Conservation (phyloP, 2,113 vertebrate species). For the Sinocyclocheilus rhinocerous region DNA sequence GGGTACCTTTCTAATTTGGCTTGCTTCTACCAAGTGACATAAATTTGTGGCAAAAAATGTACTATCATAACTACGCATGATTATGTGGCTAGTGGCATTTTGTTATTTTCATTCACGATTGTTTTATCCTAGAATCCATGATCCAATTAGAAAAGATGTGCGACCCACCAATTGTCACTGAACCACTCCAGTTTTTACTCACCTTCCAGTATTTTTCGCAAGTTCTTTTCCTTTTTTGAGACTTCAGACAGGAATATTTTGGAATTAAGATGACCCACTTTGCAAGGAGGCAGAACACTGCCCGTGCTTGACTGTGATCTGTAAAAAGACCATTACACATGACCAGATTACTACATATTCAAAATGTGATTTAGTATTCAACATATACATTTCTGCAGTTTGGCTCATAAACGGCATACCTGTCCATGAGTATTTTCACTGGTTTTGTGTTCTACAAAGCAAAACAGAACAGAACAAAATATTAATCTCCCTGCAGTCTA, state of each 20-base stretch:
- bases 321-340: slow-evolving; percentile 33
- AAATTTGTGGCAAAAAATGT: too few species aligned
- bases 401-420: slow-evolving; percentile 74
- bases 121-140: neutral
- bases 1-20: neutral
- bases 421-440: slow-evolving; percentile 95
- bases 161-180: neutral
- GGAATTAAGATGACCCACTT: slow-evolving; percentile 93
- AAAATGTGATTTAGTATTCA: neutral
- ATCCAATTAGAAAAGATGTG: neutral
- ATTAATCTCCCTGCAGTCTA: slow-evolving; percentile 34
- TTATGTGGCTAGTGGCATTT: neutral
- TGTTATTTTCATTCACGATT: neutral
- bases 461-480: slow-evolving; percentile 64
- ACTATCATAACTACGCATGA: too few species aligned
- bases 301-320: slow-evolving; percentile 91
- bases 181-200: slow-evolving; percentile 31
- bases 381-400: neutral
- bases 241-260: slow-evolving; percentile 92
- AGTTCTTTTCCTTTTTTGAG: slow-evolving; percentile 90
- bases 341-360: neutral
- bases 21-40: neutral
- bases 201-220: slow-evolving; percentile 94
- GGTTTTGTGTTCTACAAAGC: slow-evolving; percentile 93
- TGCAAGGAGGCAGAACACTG: slow-evolving; percentile 84